A percentile compares a stretch with the other conserved stretches of the same genome.
These are phyloP conservation scores for Chrysodeixis includens DNA, from an alignment of 2,888 invertebrate species.

Conservation along the genomic window DNA sequence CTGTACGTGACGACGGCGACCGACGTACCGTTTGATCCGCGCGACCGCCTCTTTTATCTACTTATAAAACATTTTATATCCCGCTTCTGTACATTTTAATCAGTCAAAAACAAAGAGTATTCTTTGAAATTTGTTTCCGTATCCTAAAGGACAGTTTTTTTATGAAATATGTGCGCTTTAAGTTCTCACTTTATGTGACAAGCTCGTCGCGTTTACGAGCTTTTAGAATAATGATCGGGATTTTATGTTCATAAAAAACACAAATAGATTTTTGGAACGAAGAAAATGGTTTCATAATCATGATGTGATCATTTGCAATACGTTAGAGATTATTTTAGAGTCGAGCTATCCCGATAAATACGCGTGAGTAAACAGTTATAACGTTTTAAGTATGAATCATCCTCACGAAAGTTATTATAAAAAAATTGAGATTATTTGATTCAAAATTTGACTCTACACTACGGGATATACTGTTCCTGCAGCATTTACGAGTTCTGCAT, in stretches of 20 bases:
- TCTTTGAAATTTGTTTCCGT: slow-evolving; percentile 82
- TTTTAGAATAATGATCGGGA: slow-evolving; percentile 51
- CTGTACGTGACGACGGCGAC: slow-evolving; percentile 83
- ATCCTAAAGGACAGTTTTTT: slow-evolving; percentile 80
- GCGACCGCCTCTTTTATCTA: slow-evolving; percentile 80
- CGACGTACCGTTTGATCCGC: slow-evolving; percentile 77
- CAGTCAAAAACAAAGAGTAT: slow-evolving; percentile 78
- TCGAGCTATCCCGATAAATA: too few relatives aligned
- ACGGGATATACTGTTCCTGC: not conserved
- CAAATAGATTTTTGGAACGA: not conserved
- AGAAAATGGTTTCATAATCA: too few relatives aligned
- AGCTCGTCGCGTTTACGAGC: slow-evolving; percentile 56
- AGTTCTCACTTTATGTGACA: slow-evolving; percentile 60
- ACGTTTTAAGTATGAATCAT: too few relatives aligned
- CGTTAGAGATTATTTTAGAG: too few relatives aligned
- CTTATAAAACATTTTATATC: slow-evolving; percentile 79
- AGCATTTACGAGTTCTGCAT: not conserved
- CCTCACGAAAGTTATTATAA: too few relatives aligned
- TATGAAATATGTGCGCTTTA: slow-evolving; percentile 71
- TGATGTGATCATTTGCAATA: too few relatives aligned
- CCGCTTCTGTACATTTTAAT: slow-evolving; percentile 87
- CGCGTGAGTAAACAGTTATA: too few relatives aligned
- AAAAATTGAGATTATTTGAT: too few relatives aligned
- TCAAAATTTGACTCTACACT: not conserved
- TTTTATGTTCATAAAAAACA: slow-evolving; percentile 38